A percentile compares a stretch with the other conserved stretches of the same genome.
phyloP scores from a whole-genome alignment of 2,888 invertebrate genomes.

The Drosophila melanosoma region DNA sequence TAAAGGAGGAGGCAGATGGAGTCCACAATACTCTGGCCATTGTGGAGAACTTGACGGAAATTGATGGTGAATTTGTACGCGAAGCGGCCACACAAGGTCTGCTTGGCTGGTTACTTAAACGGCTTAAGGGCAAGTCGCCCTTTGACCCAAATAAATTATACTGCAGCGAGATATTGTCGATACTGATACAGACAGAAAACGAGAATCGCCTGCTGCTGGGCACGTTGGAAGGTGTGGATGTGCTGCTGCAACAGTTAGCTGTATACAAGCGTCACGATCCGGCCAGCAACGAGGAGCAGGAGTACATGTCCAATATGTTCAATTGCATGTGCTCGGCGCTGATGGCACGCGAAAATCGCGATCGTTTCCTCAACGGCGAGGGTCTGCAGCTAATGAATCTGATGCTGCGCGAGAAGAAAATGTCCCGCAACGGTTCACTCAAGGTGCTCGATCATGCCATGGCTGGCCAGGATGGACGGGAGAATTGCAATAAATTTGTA shows the following conservation, averaged over 20 bases:
- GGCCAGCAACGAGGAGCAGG: conserved; percentile 95
- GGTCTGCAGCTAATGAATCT: conserved; percentile 99
- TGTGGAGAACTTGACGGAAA: conserved; percentile 97
- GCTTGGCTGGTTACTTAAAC: conserved; percentile 95
- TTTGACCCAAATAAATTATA: conserved; percentile 98
- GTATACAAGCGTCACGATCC: conserved; percentile 98
- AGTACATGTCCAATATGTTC: conserved; percentile 99
- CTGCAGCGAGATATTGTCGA: conserved; percentile 97
- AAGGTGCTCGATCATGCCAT: conserved; percentile 99
- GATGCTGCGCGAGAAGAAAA: conserved; percentile 98
- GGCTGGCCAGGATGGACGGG: conserved; percentile 95
- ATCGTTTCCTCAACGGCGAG: conserved; percentile 96
- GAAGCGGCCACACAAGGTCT: conserved; percentile 96
- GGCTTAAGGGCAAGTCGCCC: conserved; percentile 94
- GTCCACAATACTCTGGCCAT: conserved; percentile 96
- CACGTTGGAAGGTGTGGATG: conserved; percentile 97
- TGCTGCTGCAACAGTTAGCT: conserved; percentile 96
- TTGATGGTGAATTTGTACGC: conserved; percentile 92
- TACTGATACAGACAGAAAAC: conserved; percentile 95
- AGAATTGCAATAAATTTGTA: conserved; percentile 98
- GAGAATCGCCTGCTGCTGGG: conserved; percentile 93
- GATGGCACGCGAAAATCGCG: conserved; percentile 94
- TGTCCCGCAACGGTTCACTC: conserved; percentile 97
- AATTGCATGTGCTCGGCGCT: conserved; percentile 97
- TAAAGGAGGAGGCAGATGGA: conserved; percentile 97